Evolutionary conservation across 2,888 invertebrate genomes (phyloP), one percentile per base, ranked within the genome.

Genomic region (Acanthosepion esculentum): DNA sequence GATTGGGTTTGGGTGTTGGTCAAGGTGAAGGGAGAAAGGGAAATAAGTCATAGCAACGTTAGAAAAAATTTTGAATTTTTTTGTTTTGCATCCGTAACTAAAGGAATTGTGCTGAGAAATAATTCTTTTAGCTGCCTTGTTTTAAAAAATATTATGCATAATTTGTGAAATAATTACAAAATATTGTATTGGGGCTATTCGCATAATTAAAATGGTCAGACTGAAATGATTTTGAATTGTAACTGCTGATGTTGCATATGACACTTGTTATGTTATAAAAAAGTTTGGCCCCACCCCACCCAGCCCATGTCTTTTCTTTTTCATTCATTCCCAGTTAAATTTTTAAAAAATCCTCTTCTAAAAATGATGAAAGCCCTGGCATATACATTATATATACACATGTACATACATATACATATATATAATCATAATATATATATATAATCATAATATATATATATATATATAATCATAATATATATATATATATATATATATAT

Each of bases 381-480:
- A 78, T 78, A 78, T 78, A 78, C 78, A 78, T 78, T 93, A 48
- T 93, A 48, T 93, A 93, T 93, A 93, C 53, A 93, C 53, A 93
- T 50, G 41, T 92, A 92, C 48, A 48, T 92, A 92, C 48, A 92
- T 92, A 33, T 92, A 92, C 48, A 92, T 91, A 91, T 41, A 33
- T 41, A 33, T 91, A 91, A 23, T 23, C 8, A 91, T 50, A 92
- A 41, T 41, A 41, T 41, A 41, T 41, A 41, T 41, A 41, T 41
- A 41, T 91, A 41, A 91, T 91, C n/a, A n/a, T n/a, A n/a, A n/a
- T 91, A n/a, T 91, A 53, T 53, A 53, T 53, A 53, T 53, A 53
- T 53, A 53, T 53, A 53, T 53, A 53, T 53, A 53, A n/a, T n/a
- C n/a, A n/a, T n/a, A n/a, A 91, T 91, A n/a, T 91, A n/a, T 91